Evolutionary conservation across 2,113 vertebrate genomes (phyloP).

Genomic region (Sapajus apella): DNA sequence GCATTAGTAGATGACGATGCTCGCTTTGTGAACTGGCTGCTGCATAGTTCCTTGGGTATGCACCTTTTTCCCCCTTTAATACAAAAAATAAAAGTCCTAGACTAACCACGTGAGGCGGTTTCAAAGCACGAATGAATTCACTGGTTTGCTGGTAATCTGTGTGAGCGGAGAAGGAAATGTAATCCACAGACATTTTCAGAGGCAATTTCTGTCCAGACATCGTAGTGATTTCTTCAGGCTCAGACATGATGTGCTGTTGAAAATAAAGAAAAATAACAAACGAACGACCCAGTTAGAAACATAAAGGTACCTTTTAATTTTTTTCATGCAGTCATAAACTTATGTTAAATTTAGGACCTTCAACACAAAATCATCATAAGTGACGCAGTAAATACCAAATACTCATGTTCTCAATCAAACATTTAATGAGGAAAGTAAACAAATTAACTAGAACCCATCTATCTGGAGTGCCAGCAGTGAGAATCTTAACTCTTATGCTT

Average conservation of each 20-base stretch:
- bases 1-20: background rate
- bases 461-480: background rate
- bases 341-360: background rate
- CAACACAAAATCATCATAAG: background rate
- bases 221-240: constrained; percentile 98
- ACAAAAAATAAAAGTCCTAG: background rate
- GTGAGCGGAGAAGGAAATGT: constrained; percentile 99
- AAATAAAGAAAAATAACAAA: constrained; percentile 35
- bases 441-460: background rate
- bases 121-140: constrained; percentile 98
- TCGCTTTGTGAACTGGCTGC: background rate
- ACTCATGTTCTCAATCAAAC: background rate
- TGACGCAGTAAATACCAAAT: background rate
- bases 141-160: constrained; percentile 99
- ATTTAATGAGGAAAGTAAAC: background rate
- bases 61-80: background rate
- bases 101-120: constrained; percentile 97
- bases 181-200: constrained; percentile 99
- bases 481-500: too few species aligned
- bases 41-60: too few species aligned
- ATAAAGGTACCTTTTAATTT: background rate
- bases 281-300: background rate
- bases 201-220: constrained; percentile 99
- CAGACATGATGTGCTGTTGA: constrained; percentile 98
- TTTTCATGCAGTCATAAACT: background rate